Evolutionary conservation across 2,113 vertebrate species (phyloP), one percentile per base, ranked within the genome.

Genomic region (Epinephelus fuscoguttatus): DNA sequence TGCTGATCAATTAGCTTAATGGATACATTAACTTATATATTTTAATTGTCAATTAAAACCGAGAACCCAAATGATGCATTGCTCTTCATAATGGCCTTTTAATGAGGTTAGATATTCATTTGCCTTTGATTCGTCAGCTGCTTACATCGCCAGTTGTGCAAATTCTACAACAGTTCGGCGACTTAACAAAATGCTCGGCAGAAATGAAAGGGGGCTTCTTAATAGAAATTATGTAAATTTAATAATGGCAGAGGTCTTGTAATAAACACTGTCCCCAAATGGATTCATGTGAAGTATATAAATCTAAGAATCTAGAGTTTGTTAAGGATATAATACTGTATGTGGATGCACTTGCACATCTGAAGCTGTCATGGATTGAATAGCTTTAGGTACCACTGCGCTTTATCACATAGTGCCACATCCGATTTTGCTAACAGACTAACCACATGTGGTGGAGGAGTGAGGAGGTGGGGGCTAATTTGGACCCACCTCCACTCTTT

Each of bases 41-140:
- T 89, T 92, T 91, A 93, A 94, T 94, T 94, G 93, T 91, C 93
- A 93, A 90, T 94, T 95, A 92, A 93, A 93, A 90, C 77, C 64
- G 77, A 73, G 90, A 92, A 88, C 80, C 56, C 67, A 94, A 94
- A 94, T 94, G 93, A 95, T 92, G 88, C 92, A 94, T 91, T 91
- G 86, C 90, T 81, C 60, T 85, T 86, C 85, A 71, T 95, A 95
- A 96, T 94, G 90, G 82, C 80, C 67, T 93, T 95, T 95, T 95
- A 94, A 95, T 88, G 93, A 94, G 84, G 85, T 82, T 83, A 79
- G 89, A 92, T 92, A 79, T 93, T 84, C 47, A 85, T 88, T 92
- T 90, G 84, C 85, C 70, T 89, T 84, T 91, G 89, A 94, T 90
- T 94, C 64, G 61, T 92, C 79, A 82, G 84, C 86, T 88, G 80